Base-by-base conservation (phyloP, 1,140 invertebrate species). In the Triops longicaudatus region DNA sequence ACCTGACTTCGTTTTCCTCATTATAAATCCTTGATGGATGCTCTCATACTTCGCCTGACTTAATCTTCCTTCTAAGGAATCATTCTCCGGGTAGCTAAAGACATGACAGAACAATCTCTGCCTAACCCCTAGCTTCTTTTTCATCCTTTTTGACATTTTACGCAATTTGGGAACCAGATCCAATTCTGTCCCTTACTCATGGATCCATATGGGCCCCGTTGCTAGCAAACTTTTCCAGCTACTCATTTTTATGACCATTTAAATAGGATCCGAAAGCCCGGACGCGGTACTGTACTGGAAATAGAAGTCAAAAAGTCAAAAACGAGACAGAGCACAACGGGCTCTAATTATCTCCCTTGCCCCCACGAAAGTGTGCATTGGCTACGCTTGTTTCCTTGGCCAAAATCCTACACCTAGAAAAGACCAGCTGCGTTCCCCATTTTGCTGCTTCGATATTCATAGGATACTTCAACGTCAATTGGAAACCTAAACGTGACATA, bases 1-100 rank as follows among this genome's bases (percentile, higher is more conserved):
- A 63, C 50, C 50, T 63, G 50, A 63, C 50, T 63, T 63, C 50
- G 50, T 63, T 63, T 63, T 63, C 50, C 50, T 63, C 50, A 63
- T 63, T 63, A 63, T 63, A 63, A 63, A 63, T 22, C n/a, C 22
- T 17, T 63, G 50, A 63, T 63, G 50, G n/a, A 63, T 63, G 50
- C 50, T 63, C 50, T 63, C 50, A 63, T 63, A 17, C 50, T 63
- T 17, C 22, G 50, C 14, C 14, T 63, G 50, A 17, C 50, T 63
- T 63, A 17, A 63, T 63, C 50, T 63, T 63, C 50, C 17, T 63
- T 22, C 14, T 22, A 22, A 22, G 50, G 22, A 10, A 63, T 10
- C 50, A 17, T 63, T 63, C 22, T 22, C 50, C 50, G 31, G 31
- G 31, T 2, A 37, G 7, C 31, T 37, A 37, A 37, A 37, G 31